Conservation (phyloP, 2,888 invertebrate species). For the Lamellibrachia satsuma region DNA sequence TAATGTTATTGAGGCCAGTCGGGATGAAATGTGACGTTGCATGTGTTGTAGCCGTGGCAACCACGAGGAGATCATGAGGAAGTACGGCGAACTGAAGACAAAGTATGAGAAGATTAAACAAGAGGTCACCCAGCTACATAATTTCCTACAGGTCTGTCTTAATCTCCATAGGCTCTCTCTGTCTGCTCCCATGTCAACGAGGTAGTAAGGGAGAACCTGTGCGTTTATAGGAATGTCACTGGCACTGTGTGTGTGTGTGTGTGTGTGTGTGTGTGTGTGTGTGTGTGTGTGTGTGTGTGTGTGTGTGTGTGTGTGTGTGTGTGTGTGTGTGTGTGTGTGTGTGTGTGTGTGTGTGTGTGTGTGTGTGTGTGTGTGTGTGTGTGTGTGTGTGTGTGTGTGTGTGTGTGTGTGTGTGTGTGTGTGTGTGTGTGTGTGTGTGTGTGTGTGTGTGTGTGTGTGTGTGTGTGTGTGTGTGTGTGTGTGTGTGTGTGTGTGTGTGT, state of each 20-base stretch:
- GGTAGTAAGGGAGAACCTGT: background rate
- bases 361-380: conserved; percentile 29
- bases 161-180: conserved; percentile 27
- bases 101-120: conserved; percentile 48
- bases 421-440: conserved; percentile 8
- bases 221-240: too few species aligned
- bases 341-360: conserved; percentile 25
- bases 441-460: conserved; percentile 22
- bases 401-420: conserved; percentile 34
- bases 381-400: conserved; percentile 31
- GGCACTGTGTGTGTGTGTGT: background rate
- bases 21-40: background rate
- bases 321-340: conserved; percentile 20
- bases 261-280: background rate
- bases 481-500: too few species aligned
- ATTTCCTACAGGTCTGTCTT: conserved; percentile 48
- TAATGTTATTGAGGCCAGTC: background rate
- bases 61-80: conserved; percentile 54
- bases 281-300: background rate
- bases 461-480: conserved; percentile 3
- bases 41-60: conserved; percentile 53
- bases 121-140: conserved; percentile 46
- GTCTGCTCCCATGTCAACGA: background rate
- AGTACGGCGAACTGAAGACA: conserved; percentile 54
- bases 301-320: conserved; percentile 17